Evolutionary conservation across 2,797 vertebrate species (phyloP), one percentile per base, ranked within the genome.

Genomic region (Agapornis canus): DNA sequence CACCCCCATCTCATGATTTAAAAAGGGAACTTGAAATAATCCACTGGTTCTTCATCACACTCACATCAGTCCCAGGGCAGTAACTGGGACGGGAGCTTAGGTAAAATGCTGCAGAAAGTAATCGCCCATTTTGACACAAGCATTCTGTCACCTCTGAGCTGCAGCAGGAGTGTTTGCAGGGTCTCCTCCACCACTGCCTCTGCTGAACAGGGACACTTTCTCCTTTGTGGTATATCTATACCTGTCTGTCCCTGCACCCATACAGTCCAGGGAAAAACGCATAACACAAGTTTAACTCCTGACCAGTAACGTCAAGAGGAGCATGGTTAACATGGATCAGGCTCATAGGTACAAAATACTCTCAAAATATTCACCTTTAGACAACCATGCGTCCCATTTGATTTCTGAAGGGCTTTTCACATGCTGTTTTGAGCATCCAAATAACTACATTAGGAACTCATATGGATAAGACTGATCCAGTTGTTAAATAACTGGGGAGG

Each of bases 91-190:
- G 59, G 59, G 79, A 80, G 94, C 71, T 70, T 54, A 77, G 26
- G 87, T 56, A 92, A 95, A 96, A 94, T 21, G 45, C 35, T 51
- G 49, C 63, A 32, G 37, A 75, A 94, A 91, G 51, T 47, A 16
- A 94, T 85, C 78, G 95, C 52, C 39, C 16, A 20, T 69, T 91
- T 70, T 69, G 54, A 82, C 2, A 77, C 3, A 1, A 92, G 64
- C 60, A 56, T 32, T 54, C 26, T 54, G 40, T 80, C n/a, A 39
- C 20, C 8, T 2, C 14, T 4, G 32, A 0, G 1, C 22, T 0
- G 2, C 65, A 72, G 60, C 27, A 13, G 35, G 7, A 16, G 19
- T 1, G 0, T 40, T 25, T 23, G 22, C 37, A 70, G 57, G 31
- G 39, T 35, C 37, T 42, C 49, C 45, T 31, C 3, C 1, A 15